Base-by-base conservation (phyloP, 2,113 vertebrate species). In the Symphodus melops region DNA sequence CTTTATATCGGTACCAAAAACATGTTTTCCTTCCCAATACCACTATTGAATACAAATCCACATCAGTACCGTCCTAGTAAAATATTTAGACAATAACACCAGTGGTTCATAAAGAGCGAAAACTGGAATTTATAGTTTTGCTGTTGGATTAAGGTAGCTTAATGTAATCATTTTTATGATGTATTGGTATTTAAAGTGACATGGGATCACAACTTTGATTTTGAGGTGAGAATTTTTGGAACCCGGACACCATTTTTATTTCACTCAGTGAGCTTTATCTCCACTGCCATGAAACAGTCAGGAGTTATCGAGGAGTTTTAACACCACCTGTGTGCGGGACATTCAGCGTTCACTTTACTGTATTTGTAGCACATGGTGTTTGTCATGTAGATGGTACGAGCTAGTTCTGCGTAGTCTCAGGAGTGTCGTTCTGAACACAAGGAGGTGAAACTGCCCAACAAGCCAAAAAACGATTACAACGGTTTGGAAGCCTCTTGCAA, bases 361-460 rank as follows among this genome's bases (percentile, higher is more conserved):
- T 53, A 19, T 77, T 59, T 60, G 63, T 5, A 77, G 73, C 64
- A 72, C 52, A 51, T 8, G 46, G 55, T 55, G 49, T 42, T 5
- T 41, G 65, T 55, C 59, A 46, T 20, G 14, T 39, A 37, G 75
- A 74, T 28, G 77, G 70, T 85, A 78, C 69, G 67, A 70, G 70
- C 51, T 13, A 16, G 62, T 52, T 59, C 56, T 58, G 62, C 60
- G 5, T 49, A 36, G 33, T 75, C 57, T 75, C 71, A 60, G 52
- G 61, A 75, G 71, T 9, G 74, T 69, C 55, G 0, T 4, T 11
- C 62, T 63, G 51, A 82, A 65, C 67, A 55, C 59, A 8, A 13
- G 59, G 51, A 78, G 37, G 66, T 12, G 37, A 75, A 66, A 53
- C 53, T 41, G 21, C 17, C 51, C 23, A 3, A 44, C 17, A 9